Base-by-base conservation (phyloP, 2,888 invertebrate genomes). In the Meganola albula region DNA sequence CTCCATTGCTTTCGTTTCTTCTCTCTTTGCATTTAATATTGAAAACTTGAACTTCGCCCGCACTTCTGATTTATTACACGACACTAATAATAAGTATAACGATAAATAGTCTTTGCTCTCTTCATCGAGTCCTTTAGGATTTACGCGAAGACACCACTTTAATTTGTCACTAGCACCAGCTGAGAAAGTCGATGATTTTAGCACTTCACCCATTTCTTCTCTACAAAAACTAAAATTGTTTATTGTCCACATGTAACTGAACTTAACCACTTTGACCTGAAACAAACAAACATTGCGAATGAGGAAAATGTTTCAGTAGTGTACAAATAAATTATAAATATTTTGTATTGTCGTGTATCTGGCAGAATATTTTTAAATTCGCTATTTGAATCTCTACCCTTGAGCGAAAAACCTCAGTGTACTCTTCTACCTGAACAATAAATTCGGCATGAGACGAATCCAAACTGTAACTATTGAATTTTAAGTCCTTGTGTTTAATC, bases 211-310 rank as follows among this genome's bases (percentile, higher is more conserved):
- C 99, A 99, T 99, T 88, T 99, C 99, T 88, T 99, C 99, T 63
- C 99, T 94, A 89, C 99, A 99, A 89, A 99, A 99, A 89, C 98
- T 98, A 89, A 99, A 99, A 91, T 99, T 99, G 89, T 99, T 99
- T 89, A 99, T 99, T 79, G 99, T 99, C 99, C 99, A 99, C 97
- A 99, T 99, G 88, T 99, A 99, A 88, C 98, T 98, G 91, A 99
- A 99, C 89, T 99, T 99, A 63, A 99, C 97, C 87, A 99, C 99
- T 92, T 99, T 99, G 80, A 99, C 98, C 97, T 98, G 92, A 12
- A 90, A 90, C 66, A 74, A 76, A 55, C 51, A 42, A 68, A n/a
- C 16, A 16, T 16, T 16, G 16, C n/a, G n/a, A n/a, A n/a, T n/a
- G n/a, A n/a, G n/a, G n/a, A n/a, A n/a, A n/a, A n/a, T n/a, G n/a